Conservation (phyloP, 2,797 vertebrate species). For the Artibeus lituratus region DNA sequence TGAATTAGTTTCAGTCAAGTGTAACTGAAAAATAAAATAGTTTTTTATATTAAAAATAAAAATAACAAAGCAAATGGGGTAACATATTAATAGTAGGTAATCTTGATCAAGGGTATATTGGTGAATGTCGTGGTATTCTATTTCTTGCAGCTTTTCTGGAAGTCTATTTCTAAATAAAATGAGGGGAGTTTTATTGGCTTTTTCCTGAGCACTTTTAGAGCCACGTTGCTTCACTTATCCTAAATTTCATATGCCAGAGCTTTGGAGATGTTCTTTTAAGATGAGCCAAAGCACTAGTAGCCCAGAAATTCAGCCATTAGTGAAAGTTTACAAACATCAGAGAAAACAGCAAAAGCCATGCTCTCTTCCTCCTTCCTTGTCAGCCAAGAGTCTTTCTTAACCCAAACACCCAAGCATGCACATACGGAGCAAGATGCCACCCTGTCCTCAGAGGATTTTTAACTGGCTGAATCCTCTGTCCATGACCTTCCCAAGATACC, state of each 20-base stretch:
- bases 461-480: background rate
- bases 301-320: background rate
- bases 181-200: fast-evolving
- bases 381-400: background rate
- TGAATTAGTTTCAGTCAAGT: background rate
- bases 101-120: background rate
- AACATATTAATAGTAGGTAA: background rate
- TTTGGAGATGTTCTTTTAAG: background rate
- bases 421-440: background rate
- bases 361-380: background rate
- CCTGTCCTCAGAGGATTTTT: background rate
- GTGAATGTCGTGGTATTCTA: background rate
- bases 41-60: background rate
- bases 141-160: background rate
- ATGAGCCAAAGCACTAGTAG: slow-evolving; percentile 8
- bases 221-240: background rate
- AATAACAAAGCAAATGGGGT: background rate
- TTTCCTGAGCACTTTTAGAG: background rate
- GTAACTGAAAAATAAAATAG: background rate
- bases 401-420: background rate
- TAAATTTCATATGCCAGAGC: background rate
- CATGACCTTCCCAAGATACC: background rate
- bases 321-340: background rate
- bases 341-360: background rate
- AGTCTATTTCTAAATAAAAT: background rate